These are phyloP conservation scores for Scopus umbretta DNA, from an alignment of 2,113 vertebrate genomes.

Conservation along the genomic window DNA sequence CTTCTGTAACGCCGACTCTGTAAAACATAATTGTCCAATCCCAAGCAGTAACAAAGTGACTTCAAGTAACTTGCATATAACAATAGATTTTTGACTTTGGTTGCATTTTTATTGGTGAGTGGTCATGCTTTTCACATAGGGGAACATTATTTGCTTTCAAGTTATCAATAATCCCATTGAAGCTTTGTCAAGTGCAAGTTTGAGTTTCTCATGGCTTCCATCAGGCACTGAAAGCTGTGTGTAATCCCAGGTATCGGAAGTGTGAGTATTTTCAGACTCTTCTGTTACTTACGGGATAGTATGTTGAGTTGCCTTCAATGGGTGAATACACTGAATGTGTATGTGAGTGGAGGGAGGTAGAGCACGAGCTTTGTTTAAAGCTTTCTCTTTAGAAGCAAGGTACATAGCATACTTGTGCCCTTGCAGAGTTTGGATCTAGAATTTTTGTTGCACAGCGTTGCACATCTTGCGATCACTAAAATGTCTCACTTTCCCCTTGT, in stretches of 20 bases:
- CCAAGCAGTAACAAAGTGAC: too few species aligned
- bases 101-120: too few species aligned
- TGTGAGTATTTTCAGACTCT: not conserved
- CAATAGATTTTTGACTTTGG: too few species aligned
- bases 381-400: not conserved
- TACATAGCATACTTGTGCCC: accelerated
- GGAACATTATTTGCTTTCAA: too few species aligned
- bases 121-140: too few species aligned
- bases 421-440: not conserved
- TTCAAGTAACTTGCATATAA: too few species aligned
- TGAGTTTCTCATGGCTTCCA: too few species aligned
- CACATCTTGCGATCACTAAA: not conserved
- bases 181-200: too few species aligned
- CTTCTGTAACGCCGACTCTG: too few species aligned
- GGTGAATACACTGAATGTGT: not conserved
- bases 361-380: not conserved
- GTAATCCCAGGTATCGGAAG: not conserved
- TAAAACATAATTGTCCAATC: too few species aligned
- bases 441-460: not conserved
- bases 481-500: not conserved
- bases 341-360: not conserved
- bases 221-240: too few species aligned
- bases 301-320: not conserved
- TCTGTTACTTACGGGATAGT: not conserved
- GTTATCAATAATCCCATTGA: too few species aligned